Conservation (phyloP, 2,797 vertebrate genomes). For the Neosilurus hyrtlii region DNA sequence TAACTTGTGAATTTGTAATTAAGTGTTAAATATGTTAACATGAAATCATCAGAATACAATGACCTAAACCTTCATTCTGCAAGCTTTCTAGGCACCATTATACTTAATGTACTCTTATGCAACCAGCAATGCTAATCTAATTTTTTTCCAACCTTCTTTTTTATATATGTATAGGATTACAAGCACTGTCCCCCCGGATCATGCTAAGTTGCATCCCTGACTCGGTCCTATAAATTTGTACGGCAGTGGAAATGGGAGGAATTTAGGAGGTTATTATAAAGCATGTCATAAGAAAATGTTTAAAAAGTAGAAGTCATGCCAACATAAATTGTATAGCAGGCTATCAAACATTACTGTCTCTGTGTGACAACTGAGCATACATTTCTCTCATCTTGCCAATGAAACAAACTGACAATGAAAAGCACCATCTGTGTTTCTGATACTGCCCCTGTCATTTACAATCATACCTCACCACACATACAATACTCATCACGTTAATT, state of each 20-base stretch:
- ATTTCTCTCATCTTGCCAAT: neutral
- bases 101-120: neutral
- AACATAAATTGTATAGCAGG: neutral
- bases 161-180: neutral
- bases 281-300: neutral
- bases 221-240: neutral
- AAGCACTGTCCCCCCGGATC: neutral
- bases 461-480: neutral
- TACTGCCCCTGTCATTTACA: constrained; percentile 1
- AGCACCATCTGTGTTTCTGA: neutral
- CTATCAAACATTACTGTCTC: neutral
- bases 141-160: neutral
- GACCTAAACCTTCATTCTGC: neutral
- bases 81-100: neutral
- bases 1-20: neutral
- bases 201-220: neutral
- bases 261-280: neutral
- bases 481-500: neutral
- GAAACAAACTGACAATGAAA: constrained; percentile 3
- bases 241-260: neutral
- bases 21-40: neutral
- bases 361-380: neutral
- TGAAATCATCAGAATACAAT: neutral
- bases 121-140: neutral
- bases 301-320: constrained; percentile 1